Base-by-base conservation (phyloP, 1,140 invertebrate genomes). In the Zaprionus vittiger region DNA sequence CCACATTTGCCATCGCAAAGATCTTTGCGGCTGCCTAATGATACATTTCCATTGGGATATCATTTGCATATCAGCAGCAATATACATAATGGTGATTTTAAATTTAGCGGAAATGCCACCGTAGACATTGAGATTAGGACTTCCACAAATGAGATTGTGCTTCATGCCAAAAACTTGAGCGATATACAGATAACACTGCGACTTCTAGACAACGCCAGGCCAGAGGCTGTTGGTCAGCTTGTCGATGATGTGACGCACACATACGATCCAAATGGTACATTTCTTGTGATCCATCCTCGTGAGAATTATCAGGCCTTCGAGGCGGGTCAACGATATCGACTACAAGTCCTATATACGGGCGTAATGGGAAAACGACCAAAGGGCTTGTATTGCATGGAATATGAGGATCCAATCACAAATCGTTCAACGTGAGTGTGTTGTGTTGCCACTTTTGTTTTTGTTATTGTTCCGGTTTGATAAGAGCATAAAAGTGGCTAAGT, bases 361-460 rank as follows among this genome's bases (percentile, higher is more conserved):
- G 26, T 22, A 1, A 79, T 94, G 34, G 65, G 72, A 1, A 77
- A 81, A 5, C 80, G 92, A 5, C 91, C 93, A 72, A 93, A 93
- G 11, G 96, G 96, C 37, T 95, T 96, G 76, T 96, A 96, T 81
- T 93, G 93, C 38, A 94, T 94, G 83, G 93, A 92, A 37, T 96
- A 95, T 67, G 70, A 28, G 15, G 81, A 92, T 26, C 64, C 74
- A 22, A 17, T 62, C 4, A 62, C 24, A 9, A 91, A 91, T 75
- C 26, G 61, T 4, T 90, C 82, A 37, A 75, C 83, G 91, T 92
- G 60, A 91, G 91, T 83, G 31, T 34, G 31, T 31, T 11, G 7
- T 31, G 24, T 1, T 17, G 9, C 12, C 12, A 20, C 34, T 63
- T 37, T 44, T 41, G 26, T 34, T 49, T 22, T 17, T 71, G 73